Base-by-base conservation (phyloP, 2,797 vertebrate species). In the Mareca penelope region DNA sequence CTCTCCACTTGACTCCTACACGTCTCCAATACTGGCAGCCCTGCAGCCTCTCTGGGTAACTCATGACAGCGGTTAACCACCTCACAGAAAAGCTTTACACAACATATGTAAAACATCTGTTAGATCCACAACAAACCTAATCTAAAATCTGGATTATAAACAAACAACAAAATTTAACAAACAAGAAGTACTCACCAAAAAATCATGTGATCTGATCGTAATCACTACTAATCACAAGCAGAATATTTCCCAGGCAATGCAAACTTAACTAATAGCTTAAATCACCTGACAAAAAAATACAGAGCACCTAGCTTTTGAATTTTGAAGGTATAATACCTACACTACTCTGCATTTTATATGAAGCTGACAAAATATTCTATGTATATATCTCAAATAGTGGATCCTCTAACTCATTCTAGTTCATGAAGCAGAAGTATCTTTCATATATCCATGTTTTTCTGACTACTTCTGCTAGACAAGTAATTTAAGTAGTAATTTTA, bases 401-500 rank as follows among this genome's bases (percentile, higher is more conserved):
- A 88, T 42, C 71, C 31, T 77, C 44, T 61, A 75, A 44, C 57
- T 61, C 53, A 77, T 70, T 76, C 91, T 46, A 81, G 56, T 84
- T 80, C 78, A 90, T 31, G 56, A 88, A 76, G 7, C 83, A 65
- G 29, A 93, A 88, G 26, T 44, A 78, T 39, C 46, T 77, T 67
- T 80, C 48, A 90, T 33, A 81, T 35, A 94, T 72, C 72, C 67
- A 93, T 18, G 44, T 12, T 77, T 88, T 96, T 83, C 59, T 42
- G n/a, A 93, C 79, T 92, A 76, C n/a, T 33, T 63, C 68, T 89
- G 75, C 82, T 77, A 61, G 31, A 78, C 44, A 96, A 59, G 82
- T 77, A 91, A 93, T 65, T 89, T 72, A 89, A 84, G 80, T 40
- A 88, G 16, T 71, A 70, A 50, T 95, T 92, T 93, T 85, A 81